phyloP scores from a whole-genome alignment of 2,797 vertebrate species.

The Amazona ochrocephala region DNA sequence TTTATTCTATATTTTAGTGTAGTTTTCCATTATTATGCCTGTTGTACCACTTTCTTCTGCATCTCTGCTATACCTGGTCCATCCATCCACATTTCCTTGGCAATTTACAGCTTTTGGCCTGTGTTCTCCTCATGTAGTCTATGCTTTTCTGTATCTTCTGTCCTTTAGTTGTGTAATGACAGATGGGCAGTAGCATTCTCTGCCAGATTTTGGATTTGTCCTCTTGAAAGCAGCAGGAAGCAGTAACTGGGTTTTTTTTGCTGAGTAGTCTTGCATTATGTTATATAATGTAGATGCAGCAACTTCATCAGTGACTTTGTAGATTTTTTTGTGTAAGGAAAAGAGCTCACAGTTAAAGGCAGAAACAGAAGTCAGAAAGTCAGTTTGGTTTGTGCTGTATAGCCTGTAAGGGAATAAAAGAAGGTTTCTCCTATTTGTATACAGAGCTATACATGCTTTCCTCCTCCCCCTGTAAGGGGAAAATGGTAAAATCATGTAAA shows the following conservation, averaged over 20 bases:
- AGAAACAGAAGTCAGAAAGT: background rate
- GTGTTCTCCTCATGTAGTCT: background rate
- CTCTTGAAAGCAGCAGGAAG: background rate
- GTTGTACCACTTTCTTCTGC: background rate
- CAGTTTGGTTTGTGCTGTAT: background rate
- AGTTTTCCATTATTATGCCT: background rate
- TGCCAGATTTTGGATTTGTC: slow-evolving; percentile 6
- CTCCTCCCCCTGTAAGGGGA: background rate
- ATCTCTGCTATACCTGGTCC: background rate
- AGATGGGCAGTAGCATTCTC: slow-evolving; percentile 14
- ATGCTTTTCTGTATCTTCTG: background rate
- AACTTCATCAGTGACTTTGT: background rate
- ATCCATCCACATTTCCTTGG: background rate
- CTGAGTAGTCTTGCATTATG: background rate
- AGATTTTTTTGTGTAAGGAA: background rate
- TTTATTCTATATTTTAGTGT: accelerated
- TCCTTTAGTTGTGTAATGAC: background rate
- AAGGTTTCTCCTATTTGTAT: background rate
- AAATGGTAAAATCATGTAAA: background rate
- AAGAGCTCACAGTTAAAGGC: background rate
- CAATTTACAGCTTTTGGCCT: background rate
- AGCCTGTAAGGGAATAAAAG: background rate
- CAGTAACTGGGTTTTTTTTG: background rate
- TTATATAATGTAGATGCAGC: background rate
- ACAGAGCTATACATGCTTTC: background rate